phyloP scores from a whole-genome alignment of 2,797 vertebrate species.

The Anguilla anguilla region DNA sequence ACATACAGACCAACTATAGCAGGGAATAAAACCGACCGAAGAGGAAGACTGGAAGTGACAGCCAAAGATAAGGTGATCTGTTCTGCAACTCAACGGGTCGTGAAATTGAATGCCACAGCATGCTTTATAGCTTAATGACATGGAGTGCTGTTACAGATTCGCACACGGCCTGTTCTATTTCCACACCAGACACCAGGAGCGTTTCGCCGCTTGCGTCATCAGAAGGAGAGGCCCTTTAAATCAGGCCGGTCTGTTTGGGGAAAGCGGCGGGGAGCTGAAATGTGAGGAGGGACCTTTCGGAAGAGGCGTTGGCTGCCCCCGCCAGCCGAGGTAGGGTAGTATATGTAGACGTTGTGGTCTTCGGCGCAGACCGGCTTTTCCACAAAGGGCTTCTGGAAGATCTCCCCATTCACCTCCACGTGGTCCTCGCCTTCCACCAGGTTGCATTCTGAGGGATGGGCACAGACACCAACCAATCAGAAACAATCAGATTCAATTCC shows the following conservation, averaged over 20 bases:
- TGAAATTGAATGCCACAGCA: constrained; percentile 11
- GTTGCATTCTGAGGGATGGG: constrained; percentile 81
- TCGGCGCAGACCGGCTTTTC: constrained; percentile 98
- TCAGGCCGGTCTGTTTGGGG: background rate
- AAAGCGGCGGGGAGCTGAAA: background rate
- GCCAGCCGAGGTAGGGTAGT: constrained; percentile 95
- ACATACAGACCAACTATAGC: background rate
- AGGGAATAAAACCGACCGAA: background rate
- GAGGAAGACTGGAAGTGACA: background rate
- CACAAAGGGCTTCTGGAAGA: constrained; percentile 97
- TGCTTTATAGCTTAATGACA: constrained; percentile 7
- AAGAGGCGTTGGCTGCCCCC: constrained; percentile 98
- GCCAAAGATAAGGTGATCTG: constrained; percentile 6
- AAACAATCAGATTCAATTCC: background rate
- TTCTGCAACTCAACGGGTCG: background rate
- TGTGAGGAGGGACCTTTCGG: constrained; percentile 82
- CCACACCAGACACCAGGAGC: background rate
- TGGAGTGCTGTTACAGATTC: background rate
- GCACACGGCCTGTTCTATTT: constrained; percentile 1
- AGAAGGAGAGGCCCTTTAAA: constrained; percentile 11
- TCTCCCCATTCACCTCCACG: constrained; percentile 93
- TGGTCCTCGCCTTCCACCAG: constrained; percentile 96
- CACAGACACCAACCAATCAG: background rate
- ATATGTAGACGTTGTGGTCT: constrained; percentile 99
- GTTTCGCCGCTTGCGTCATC: background rate